A percentile compares a stretch with the other conserved stretches of the same genome.
Conservation (phyloP, 37 sponge, comb jelly and placozoan species). For the Cladorhizidae sp. region DNA sequence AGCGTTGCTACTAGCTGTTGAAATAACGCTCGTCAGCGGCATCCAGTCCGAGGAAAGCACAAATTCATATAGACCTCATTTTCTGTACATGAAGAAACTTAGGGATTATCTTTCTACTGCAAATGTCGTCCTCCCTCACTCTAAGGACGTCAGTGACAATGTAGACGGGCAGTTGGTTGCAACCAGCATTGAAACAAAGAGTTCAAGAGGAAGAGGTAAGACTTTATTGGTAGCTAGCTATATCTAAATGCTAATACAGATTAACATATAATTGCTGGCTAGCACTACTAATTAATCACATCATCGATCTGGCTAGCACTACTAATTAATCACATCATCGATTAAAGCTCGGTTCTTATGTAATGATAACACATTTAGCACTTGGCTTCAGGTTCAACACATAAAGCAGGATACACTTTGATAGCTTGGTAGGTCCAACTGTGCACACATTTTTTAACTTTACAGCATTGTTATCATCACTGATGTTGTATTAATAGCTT, state of each 20-base stretch:
- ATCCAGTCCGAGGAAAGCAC: no score
- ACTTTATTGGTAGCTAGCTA: background rate
- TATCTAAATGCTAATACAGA: background rate
- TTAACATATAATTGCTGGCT: background rate
- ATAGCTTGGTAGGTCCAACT: no score
- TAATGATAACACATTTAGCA: no score
- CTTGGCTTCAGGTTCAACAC: no score
- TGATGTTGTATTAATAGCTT: no score
- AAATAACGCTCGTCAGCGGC: background rate
- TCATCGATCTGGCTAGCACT: no score
- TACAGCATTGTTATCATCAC: no score
- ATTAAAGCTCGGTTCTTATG: no score
- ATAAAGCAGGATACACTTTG: no score
- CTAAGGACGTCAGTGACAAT: background rate
- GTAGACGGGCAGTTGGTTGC: slow-evolving; percentile 18
- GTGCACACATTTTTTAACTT: no score
- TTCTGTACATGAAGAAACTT: slow-evolving; percentile 37
- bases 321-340: no score
- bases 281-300: no score
- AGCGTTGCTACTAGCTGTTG: background rate
- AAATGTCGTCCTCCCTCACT: background rate
- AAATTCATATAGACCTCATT: slow-evolving; percentile 9
- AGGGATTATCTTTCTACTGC: background rate
- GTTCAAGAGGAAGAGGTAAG: slow-evolving; percentile 9
- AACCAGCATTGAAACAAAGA: slow-evolving; percentile 29